Evolutionary conservation across 1,140 invertebrate species (phyloP).

Genomic region (Carcinoscorpius rotundicauda): DNA sequence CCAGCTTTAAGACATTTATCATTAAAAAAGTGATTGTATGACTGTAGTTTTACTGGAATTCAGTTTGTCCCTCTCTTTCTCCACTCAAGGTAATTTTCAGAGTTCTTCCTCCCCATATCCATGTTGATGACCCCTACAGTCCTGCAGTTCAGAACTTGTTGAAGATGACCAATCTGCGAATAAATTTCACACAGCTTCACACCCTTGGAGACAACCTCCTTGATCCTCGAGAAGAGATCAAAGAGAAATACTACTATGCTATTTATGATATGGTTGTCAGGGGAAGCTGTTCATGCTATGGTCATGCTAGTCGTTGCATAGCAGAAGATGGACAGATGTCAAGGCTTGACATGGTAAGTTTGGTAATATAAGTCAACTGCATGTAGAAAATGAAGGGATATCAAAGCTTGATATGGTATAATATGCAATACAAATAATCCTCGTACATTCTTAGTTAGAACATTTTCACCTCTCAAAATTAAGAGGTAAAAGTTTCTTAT

Average conservation of each 20-base stretch:
- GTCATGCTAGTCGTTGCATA: conserved; percentile 89
- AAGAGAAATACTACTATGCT: conserved; percentile 94
- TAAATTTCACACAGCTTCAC: conserved; percentile 88
- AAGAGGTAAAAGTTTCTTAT: no score
- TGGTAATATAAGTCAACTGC: no score
- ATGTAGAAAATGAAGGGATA: no score
- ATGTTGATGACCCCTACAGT: conserved; percentile 76
- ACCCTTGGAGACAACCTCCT: conserved; percentile 87
- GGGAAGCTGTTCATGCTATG: conserved; percentile 98
- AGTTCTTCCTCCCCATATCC: conserved; percentile 76
- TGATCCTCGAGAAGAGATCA: conserved; percentile 68
- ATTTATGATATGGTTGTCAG: conserved; percentile 93
- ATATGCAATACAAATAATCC: no score
- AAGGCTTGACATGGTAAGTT: conserved; percentile 54
- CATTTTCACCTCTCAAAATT: no score
- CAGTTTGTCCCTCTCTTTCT: not conserved
- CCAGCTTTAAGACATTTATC: no score
- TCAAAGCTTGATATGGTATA: no score
- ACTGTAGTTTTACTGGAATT: no score
- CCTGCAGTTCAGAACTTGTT: conserved; percentile 80
- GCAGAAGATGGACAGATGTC: conserved; percentile 46
- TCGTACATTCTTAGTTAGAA: no score
- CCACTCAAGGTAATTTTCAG: conserved; percentile 63
- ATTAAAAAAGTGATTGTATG: no score
- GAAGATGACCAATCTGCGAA: conserved; percentile 86